A percentile compares a stretch with the other conserved stretches of the same genome.
Conservation (phyloP, 2,113 vertebrate genomes). For the Pterophyllum scalare region DNA sequence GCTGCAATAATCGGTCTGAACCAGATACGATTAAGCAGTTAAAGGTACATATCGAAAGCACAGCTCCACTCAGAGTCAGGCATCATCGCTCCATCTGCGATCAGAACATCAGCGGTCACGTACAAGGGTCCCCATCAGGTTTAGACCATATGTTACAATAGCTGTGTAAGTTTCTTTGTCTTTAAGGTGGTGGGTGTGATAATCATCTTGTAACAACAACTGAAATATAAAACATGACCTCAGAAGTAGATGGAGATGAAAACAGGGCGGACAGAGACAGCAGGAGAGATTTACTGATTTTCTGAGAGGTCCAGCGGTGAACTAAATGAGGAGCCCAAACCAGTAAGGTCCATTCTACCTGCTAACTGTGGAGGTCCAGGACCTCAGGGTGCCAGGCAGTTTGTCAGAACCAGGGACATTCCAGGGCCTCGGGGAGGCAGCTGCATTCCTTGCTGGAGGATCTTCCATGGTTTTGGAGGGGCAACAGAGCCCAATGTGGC, state of each 20-base stretch:
- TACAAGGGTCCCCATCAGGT: conserved; percentile 38
- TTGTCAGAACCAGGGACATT: conserved; percentile 90
- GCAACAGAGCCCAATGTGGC: conserved; percentile 81
- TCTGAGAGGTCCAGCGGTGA: conserved; percentile 70
- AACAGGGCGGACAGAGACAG: conserved; percentile 44
- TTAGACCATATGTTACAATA: conserved; percentile 59
- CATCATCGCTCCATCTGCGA: conserved; percentile 71
- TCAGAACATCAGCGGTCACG: conserved; percentile 12
- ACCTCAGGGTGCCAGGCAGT: conserved; percentile 88
- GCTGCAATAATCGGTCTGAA: conserved; percentile 28
- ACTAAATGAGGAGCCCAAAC: conserved; percentile 38
- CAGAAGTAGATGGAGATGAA: conserved; percentile 63
- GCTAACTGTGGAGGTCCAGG: conserved; percentile 90
- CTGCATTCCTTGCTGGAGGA: conserved; percentile 82
- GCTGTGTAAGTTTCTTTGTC: conserved; percentile 74
- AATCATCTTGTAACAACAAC: conserved; percentile 86
- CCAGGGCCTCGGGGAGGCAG: conserved; percentile 89
- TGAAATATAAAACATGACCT: conserved; percentile 77
- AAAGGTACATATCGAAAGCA: conserved; percentile 54
- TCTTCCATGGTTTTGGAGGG: conserved; percentile 76
- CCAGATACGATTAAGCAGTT: conserved; percentile 32
- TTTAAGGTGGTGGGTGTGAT: conserved; percentile 86
- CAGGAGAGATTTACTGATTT: conserved; percentile 13
- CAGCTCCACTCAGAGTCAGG: conserved; percentile 52
- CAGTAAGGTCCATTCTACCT: conserved; percentile 79